Base-by-base conservation (phyloP, 2,113 vertebrate genomes). In the Indicator indicator region DNA sequence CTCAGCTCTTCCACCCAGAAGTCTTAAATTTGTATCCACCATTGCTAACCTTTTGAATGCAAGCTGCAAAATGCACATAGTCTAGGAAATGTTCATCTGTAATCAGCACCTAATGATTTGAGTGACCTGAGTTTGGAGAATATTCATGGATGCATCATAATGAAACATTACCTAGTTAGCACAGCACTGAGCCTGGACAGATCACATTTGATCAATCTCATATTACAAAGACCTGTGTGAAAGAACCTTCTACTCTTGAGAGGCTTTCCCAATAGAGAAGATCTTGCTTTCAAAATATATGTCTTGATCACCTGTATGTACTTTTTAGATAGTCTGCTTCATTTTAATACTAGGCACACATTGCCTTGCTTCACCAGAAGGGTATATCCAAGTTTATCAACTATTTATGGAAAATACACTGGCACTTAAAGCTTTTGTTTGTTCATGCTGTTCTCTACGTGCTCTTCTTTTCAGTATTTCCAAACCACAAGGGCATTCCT, bases 81-180 rank as follows among this genome's bases (percentile, higher is more conserved):
- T 26, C 44, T 65, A 62, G 11, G 33, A 94, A 95, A 86, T 15
- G 30, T 71, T 96, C 69, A 83, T 83, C 62, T 94, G 42, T 78
- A 79, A 91, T 80, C 88, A 86, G 72, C 54, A 86, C 52, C 84
- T 91, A 89, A 89, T 50, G 72, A 71, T 64, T 9, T 62, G 44
- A 86, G 58, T 78, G 91, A 88, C 69, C 75, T 78, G 79, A 91
- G 89, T 94, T 83, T 86, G 38, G 38, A 88, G 68, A 96, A 94
- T 78, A 94, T 82, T 90, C 85, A 95, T 54, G 26, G 56, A 74
- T 86, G 64, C 63, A 88, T 50, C 80, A 68, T 59, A 86, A 93
- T 78, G 42, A 91, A 73, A 77, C n/a, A 58, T 69, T 83, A 83
- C 68, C 81, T 67, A 79, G 42, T 65, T 88, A 94, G 71, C 24